phyloP scores from a whole-genome alignment of 2,888 invertebrate genomes.

The Drosophila robusta region DNA sequence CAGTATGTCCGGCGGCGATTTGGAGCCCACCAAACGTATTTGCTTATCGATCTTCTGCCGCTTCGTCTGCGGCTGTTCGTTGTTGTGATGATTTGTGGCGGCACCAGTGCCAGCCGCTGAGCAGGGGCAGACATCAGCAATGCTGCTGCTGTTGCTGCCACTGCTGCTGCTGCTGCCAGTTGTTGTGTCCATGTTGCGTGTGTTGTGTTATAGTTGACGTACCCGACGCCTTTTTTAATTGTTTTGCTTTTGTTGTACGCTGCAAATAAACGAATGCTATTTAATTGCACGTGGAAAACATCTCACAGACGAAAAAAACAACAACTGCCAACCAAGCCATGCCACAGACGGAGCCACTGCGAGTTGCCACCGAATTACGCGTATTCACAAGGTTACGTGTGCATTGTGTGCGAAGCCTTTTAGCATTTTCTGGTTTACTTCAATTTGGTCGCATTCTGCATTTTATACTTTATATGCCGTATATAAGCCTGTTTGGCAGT shows the following conservation, averaged over 20 bases:
- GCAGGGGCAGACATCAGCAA: constrained; percentile 44
- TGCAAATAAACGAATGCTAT: constrained; percentile 38
- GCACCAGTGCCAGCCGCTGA: constrained; percentile 14
- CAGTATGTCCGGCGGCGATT: constrained; percentile 73
- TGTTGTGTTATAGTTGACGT: constrained; percentile 55
- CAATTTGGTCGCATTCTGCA: neutral
- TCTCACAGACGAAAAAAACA: constrained; percentile 19
- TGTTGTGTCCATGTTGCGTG: constrained; percentile 61
- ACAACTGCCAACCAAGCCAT: constrained; percentile 30
- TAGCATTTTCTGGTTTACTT: neutral
- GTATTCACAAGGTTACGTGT: constrained; percentile 85
- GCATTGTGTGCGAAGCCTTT: constrained; percentile 36
- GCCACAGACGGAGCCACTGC: constrained; percentile 43
- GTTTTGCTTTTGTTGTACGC: constrained; percentile 22
- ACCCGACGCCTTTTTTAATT: constrained; percentile 63
- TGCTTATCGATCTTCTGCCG: constrained; percentile 89
- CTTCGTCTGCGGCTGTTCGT: constrained; percentile 94
- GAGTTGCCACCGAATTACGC: constrained; percentile 84
- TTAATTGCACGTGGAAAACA: constrained; percentile 19
- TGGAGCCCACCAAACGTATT: constrained; percentile 54
- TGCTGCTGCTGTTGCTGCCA: constrained; percentile 23
- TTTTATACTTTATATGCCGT: neutral
- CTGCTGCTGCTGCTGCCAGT: constrained; percentile 36
- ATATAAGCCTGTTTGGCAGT: constrained; percentile 2
- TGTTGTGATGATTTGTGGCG: constrained; percentile 82